Base-by-base conservation (phyloP, 2,113 vertebrate genomes). In the Rhombomys opimus region DNA sequence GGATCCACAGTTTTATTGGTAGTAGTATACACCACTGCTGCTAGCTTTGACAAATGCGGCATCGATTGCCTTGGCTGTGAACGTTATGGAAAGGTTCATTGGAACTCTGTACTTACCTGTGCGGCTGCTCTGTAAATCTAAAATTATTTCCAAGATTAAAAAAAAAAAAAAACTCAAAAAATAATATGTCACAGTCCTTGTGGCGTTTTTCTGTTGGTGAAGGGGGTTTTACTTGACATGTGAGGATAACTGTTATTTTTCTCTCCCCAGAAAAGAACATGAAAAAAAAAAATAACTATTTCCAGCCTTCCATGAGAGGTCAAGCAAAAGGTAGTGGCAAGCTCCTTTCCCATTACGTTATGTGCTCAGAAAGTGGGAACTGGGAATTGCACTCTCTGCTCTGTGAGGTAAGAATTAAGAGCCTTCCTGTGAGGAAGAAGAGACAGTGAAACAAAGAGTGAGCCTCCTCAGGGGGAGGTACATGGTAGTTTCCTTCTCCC, bases 111-210 rank as follows among this genome's bases (percentile, higher is more conserved):
- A 87, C 50, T 81, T 75, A 65, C 25, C 35, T 90, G 73, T 67
- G 72, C 52, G 30, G 88, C 5, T 72, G 67, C 87, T 85, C 52
- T 89, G 13, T 91, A 94, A 89, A 78, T 87, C 54, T 73, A 82
- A 82, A 89, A 81, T 81, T 78, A 93, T 73, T 81, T 67, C 27
- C 46, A 50, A 86, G n/a, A 88, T 96, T 77, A 15, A 50, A 35
- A 12, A 77, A 78, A 82, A n/a, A 57, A 73, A 22, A 81, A 23
- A 46, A 46, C 4, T 5, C 5, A 1, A 57, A 32, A 65, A 52
- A 81, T 5, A 57, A n/a, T 38, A 88, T 32, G 13, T 87, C 30
- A 63, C 76, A 27, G 61, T 52, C 73, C 59, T 41, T 86, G 18
- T 67, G n/a, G 78, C 27, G 22, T 32, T 65, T 73, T 65, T 84